These are phyloP conservation scores for Enteromius mattozi DNA, from an alignment of 2,797 vertebrate species.

Conservation along the genomic window DNA sequence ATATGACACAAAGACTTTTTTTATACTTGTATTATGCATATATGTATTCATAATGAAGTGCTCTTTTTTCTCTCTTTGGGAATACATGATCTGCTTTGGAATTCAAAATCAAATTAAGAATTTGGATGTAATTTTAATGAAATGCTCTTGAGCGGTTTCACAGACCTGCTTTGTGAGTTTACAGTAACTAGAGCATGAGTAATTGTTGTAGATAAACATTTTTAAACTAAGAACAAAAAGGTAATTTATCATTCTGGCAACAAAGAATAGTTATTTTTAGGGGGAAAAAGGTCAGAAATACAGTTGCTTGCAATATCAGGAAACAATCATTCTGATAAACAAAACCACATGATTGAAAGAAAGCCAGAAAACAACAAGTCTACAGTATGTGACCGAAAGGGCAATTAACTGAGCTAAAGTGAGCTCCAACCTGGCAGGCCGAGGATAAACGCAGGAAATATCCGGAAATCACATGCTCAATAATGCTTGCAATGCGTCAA, in stretches of 20 bases:
- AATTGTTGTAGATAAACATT: conserved; percentile 16
- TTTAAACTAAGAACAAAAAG: conserved; percentile 17
- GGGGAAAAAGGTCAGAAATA: background rate
- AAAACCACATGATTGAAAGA: conserved; percentile 9
- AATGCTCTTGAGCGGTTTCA: conserved; percentile 1
- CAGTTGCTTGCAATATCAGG: background rate
- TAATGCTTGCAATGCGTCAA: background rate
- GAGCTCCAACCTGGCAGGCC: background rate
- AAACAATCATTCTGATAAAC: conserved; percentile 23
- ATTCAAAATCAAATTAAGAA: conserved; percentile 15
- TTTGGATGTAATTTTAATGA: conserved; percentile 29
- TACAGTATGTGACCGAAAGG: background rate
- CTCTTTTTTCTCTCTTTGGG: background rate
- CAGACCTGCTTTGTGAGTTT: conserved; percentile 11
- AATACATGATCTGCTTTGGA: conserved; percentile 6
- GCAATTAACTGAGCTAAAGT: background rate
- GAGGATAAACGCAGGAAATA: background rate
- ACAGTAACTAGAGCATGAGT: conserved; percentile 20
- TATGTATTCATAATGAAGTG: background rate
- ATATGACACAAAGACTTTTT: conserved; percentile 20
- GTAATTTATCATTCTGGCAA: background rate
- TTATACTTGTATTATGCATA: conserved; percentile 24
- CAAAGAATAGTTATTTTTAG: conserved; percentile 1
- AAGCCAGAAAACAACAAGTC: conserved; percentile 7
- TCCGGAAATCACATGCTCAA: conserved; percentile 7